Conservation (phyloP, 2,113 vertebrate species). For the Brachyistius frenatus region DNA sequence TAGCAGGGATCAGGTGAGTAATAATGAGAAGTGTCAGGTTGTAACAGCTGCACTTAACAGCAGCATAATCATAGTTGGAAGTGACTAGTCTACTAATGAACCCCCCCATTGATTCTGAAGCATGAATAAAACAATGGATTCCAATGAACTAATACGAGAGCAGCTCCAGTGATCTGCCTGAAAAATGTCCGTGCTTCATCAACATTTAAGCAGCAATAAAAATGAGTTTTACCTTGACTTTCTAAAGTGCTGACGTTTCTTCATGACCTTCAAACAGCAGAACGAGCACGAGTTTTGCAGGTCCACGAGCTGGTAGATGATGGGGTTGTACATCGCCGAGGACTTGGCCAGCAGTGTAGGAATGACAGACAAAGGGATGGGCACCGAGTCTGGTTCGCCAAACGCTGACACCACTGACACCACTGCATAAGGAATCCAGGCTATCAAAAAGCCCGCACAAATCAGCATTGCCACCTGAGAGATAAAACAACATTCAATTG, state of each 20-base stretch:
- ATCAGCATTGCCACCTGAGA: conserved; percentile 95
- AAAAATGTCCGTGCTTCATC: too few relatives aligned
- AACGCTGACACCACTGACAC: conserved; percentile 95
- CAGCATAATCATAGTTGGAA: too few relatives aligned
- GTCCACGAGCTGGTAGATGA: conserved; percentile 94
- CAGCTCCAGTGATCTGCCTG: too few relatives aligned
- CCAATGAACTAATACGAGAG: too few relatives aligned
- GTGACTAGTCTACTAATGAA: too few relatives aligned
- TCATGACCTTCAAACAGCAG: conserved; percentile 73
- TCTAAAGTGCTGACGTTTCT: conserved; percentile 82
- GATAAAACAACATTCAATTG: conserved; percentile 30
- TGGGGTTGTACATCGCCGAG: conserved; percentile 96
- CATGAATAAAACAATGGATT: too few relatives aligned
- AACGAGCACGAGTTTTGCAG: conserved; percentile 85
- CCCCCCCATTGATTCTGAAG: too few relatives aligned
- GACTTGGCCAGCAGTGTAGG: conserved; percentile 95
- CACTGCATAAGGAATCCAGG: conserved; percentile 96
- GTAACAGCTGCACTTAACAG: too few relatives aligned
- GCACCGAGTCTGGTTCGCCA: conserved; percentile 89
- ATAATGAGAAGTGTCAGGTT: too few relatives aligned
- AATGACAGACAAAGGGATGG: conserved; percentile 91
- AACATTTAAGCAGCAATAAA: too few relatives aligned
- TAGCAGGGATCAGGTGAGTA: too few relatives aligned
- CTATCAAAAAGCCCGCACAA: conserved; percentile 94
- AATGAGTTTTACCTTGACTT: conserved; percentile 85